Evolutionary conservation across 1,140 invertebrate species (phyloP).

Genomic region (Heliconius melpomene): DNA sequence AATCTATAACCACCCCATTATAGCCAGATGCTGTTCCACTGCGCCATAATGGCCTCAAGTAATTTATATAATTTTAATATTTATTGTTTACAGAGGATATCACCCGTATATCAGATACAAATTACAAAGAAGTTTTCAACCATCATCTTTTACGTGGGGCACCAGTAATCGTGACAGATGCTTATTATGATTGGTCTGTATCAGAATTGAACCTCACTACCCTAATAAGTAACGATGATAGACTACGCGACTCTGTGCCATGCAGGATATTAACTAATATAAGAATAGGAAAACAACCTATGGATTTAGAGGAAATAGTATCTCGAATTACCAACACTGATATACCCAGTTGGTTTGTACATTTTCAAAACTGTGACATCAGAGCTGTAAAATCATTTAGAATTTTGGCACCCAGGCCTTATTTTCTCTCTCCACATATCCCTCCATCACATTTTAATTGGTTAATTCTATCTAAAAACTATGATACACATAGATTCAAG

Average conservation of each 20-base stretch:
- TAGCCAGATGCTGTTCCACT: no score
- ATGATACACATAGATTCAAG: constrained; percentile 87
- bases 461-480: constrained; percentile 90
- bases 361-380: constrained; percentile 93
- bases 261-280: constrained; percentile 88
- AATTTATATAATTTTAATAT: background rate
- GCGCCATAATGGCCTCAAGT: no score
- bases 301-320: constrained; percentile 85
- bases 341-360: constrained; percentile 89
- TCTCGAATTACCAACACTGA: constrained; percentile 84
- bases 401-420: constrained; percentile 87
- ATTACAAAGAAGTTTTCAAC: constrained; percentile 84
- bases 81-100: constrained; percentile 81
- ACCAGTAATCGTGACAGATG: constrained; percentile 88
- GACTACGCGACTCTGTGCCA: constrained; percentile 84
- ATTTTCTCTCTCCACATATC: constrained; percentile 88
- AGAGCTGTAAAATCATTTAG: constrained; percentile 87
- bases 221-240: constrained; percentile 83
- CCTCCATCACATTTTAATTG: constrained; percentile 90
- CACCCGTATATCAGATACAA: constrained; percentile 83
- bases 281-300: constrained; percentile 82
- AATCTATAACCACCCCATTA: background rate
- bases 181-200: constrained; percentile 85
- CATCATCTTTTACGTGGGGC: constrained; percentile 86
- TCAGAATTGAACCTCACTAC: constrained; percentile 86